Conservation (phyloP, 2,797 vertebrate genomes). For the Cyprinodon diabolis region DNA sequence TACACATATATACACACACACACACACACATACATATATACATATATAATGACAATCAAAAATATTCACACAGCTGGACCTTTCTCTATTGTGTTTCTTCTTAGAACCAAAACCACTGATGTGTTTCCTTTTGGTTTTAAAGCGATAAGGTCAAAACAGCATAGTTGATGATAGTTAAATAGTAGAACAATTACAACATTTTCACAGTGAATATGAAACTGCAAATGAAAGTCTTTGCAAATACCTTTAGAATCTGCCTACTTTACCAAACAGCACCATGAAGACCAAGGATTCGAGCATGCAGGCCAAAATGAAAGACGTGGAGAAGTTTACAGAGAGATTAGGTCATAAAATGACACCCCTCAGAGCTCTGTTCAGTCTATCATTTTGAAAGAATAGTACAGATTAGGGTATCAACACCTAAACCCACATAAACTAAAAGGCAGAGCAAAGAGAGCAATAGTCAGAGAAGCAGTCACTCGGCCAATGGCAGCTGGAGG, state of each 20-base stretch:
- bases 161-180: background rate
- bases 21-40: too few relatives aligned
- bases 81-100: background rate
- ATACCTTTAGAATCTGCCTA: background rate
- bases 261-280: background rate
- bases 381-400: too few relatives aligned
- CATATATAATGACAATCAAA: background rate
- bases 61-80: background rate
- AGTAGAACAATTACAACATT: background rate
- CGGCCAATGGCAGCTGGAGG: background rate
- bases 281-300: background rate
- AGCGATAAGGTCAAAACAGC: background rate
- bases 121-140: background rate
- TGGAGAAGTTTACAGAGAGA: too few relatives aligned
- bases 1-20: too few relatives aligned
- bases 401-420: too few relatives aligned
- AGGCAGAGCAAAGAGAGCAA: background rate
- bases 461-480: background rate
- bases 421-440: too few relatives aligned
- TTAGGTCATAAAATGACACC: too few relatives aligned
- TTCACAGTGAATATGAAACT: background rate
- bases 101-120: too few relatives aligned
- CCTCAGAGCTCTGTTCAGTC: too few relatives aligned
- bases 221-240: background rate
- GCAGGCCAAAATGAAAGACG: too few relatives aligned